Evolutionary conservation across 2,113 vertebrate genomes (phyloP).

Genomic region (Heterocephalus glaber): DNA sequence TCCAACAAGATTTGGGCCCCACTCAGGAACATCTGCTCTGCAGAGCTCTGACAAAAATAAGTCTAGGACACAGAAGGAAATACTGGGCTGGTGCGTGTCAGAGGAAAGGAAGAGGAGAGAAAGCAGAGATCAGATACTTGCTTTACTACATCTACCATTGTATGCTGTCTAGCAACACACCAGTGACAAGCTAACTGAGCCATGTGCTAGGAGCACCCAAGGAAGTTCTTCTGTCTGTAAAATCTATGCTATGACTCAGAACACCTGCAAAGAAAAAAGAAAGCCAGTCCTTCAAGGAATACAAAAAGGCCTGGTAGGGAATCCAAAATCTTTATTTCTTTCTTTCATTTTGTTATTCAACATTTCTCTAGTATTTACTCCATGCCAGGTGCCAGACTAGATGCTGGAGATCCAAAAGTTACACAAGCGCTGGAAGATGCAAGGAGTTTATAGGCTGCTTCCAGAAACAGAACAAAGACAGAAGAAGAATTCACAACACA

Average conservation of each 20-base stretch:
- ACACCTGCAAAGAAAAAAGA: background rate
- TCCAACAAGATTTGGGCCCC: background rate
- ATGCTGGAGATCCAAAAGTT: background rate
- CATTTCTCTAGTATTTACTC: background rate
- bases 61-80: background rate
- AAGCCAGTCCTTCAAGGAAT: background rate
- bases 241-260: background rate
- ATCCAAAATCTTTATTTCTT: background rate
- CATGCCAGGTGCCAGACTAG: background rate
- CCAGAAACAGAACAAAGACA: background rate
- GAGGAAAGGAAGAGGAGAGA: background rate
- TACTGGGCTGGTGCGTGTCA: background rate
- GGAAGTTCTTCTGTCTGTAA: background rate
- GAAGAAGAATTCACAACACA: background rate
- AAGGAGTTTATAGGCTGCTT: background rate
- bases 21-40: constrained; percentile 42
- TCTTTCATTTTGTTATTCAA: background rate
- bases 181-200: background rate
- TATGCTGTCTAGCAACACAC: background rate
- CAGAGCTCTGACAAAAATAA: constrained; percentile 35
- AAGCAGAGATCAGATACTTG: background rate
- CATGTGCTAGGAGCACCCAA: background rate
- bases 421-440: background rate
- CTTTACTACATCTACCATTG: background rate
- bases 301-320: background rate